Evolutionary conservation across 2,888 invertebrate species (phyloP).

Genomic region (Zygaena filipendulae): DNA sequence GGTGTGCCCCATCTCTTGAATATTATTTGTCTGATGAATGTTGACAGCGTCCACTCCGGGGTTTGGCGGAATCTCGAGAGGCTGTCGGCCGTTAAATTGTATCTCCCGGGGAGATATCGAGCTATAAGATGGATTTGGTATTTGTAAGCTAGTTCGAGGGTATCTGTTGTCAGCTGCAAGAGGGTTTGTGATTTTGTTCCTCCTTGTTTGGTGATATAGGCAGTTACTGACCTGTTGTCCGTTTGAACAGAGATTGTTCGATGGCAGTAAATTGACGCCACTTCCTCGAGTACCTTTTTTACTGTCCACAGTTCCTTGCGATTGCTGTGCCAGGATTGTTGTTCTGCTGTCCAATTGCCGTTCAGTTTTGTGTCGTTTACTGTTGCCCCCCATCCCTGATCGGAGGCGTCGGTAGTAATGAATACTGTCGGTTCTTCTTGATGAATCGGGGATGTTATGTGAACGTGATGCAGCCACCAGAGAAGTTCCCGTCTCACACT

Average conservation of each 20-base stretch:
- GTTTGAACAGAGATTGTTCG: conserved; percentile 10
- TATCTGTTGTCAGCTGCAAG: conserved; percentile 3
- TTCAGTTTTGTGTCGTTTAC: conserved; percentile 7
- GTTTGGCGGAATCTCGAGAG: conserved; percentile 12
- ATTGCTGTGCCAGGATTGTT: conserved; percentile 12
- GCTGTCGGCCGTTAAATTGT: conserved; percentile 15
- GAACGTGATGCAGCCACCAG: conserved; percentile 6
- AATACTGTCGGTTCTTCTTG: conserved; percentile 6
- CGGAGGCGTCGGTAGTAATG: conserved; percentile 13
- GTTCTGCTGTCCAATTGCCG: conserved; percentile 6
- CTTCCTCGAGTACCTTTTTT: background rate
- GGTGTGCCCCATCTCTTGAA: conserved; percentile 11
- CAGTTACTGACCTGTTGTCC: conserved; percentile 12
- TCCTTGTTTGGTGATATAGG: conserved; percentile 12
- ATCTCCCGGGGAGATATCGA: conserved; percentile 15
- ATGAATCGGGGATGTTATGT: conserved; percentile 5
- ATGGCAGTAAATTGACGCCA: conserved; percentile 1
- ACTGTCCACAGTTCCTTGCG: conserved; percentile 10
- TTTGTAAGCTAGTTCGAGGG: conserved; percentile 6
- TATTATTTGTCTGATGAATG: no score
- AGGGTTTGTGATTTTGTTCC: conserved; percentile 11
- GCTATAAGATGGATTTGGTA: no score
- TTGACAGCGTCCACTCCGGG: conserved; percentile 13
- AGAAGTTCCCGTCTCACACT: no score
- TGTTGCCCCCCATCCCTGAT: conserved; percentile 13